Evolutionary conservation across 2,888 invertebrate species (phyloP), one percentile per base, ranked within the genome.

Genomic region (Drosophila glabriapex): DNA sequence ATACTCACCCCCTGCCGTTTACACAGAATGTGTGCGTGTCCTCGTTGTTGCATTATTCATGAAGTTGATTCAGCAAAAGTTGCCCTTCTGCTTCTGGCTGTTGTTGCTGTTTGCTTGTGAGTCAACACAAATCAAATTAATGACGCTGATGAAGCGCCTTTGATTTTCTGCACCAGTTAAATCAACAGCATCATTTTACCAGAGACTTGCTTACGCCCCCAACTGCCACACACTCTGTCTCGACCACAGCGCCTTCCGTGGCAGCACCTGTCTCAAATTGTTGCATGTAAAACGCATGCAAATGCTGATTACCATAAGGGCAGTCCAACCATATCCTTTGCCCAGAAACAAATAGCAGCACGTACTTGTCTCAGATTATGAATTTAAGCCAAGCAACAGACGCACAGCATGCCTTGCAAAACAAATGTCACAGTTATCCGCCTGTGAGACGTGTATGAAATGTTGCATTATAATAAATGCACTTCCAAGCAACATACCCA

Each of bases 51-150:
- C 84, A 81, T 81, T 81, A 81, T 78, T 69, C 82, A 79, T 80
- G 72, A 56, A 76, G 58, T 71, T 72, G 69, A 78, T 62, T 73
- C 66, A 66, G 75, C 63, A 61, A 61, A 70, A 78, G 75, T 79
- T 58, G 65, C 49, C 68, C 66, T 63, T 68, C 64, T 76, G 68
- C 39, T 53, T 31, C 16, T 28, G 22, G 59, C 9, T 43, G 31
- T 25, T 58, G 58, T 35, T 43, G 43, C n/a, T 29, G 4, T 14
- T 37, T 64, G 28, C 56, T 59, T 61, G 46, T 41, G 54, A 74
- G 64, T 75, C 66, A 52, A 60, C 49, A 65, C 70, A 82, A 85
- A 82, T 82, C 82, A 82, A 82, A 82, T 73, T 79, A 82, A 84
- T 78, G 71, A 68, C 65, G 52, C 71, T 84, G 82, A 82, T 78